Evolutionary conservation across 2,113 vertebrate species (phyloP).

Genomic region (Sprattus sprattus): DNA sequence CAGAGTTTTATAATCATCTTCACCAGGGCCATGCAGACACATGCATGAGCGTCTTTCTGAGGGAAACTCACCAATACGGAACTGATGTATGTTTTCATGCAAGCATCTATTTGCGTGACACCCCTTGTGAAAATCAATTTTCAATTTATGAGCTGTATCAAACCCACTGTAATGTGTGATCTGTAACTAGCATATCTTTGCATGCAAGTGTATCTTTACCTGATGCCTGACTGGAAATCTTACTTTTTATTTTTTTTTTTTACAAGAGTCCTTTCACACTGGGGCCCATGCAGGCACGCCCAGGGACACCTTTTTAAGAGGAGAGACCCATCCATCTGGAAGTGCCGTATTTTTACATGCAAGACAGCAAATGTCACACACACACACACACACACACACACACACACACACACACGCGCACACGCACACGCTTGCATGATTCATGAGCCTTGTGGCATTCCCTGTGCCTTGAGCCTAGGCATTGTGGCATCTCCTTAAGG

Average conservation of each 20-base stretch:
- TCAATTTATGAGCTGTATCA: not conserved
- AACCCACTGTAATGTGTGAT: not conserved
- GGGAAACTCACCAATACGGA: not conserved
- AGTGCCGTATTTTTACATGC: not conserved
- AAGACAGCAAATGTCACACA: not conserved
- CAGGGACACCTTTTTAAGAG: not conserved
- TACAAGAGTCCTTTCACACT: not conserved
- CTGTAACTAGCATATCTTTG: not conserved
- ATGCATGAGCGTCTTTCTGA: too few species aligned
- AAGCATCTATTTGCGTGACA: not conserved
- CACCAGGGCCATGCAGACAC: not conserved
- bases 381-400: not conserved
- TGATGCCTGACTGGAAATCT: constrained; percentile 9
- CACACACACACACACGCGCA: not conserved
- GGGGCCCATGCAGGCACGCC: not conserved
- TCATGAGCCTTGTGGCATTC: not conserved
- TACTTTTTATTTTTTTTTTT: too few species aligned
- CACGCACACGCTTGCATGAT: not conserved
- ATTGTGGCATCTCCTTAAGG: not conserved
- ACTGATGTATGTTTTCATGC: not conserved
- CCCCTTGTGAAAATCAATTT: not conserved
- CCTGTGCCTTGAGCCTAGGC: not conserved
- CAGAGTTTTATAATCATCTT: not conserved
- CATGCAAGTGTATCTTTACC: not conserved
- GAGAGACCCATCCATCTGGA: not conserved